A percentile compares a stretch with the other conserved stretches of the same genome.
These are phyloP conservation scores for Platycercus adscitus DNA, from an alignment of 2,113 vertebrate genomes.

Conservation along the genomic window DNA sequence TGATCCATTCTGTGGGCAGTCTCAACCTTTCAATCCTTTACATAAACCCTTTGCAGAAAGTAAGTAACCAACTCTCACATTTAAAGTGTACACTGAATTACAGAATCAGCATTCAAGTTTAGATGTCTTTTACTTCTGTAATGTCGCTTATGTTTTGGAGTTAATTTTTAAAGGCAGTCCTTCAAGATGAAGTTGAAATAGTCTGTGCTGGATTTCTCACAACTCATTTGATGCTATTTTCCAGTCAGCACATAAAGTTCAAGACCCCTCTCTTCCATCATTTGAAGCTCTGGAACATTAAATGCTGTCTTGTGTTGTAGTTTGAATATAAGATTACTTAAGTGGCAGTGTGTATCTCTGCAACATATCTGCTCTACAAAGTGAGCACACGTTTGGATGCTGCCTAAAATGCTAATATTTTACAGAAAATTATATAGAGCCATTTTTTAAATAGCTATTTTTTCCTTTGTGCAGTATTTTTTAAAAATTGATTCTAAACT, in stretches of 20 bases:
- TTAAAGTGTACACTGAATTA: not conserved
- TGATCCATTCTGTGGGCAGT: not conserved
- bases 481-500: conserved; percentile 2
- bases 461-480: conserved; percentile 23
- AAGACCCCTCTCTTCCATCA: conserved; percentile 23
- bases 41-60: not conserved
- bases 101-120: not conserved
- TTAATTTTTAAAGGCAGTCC: not conserved
- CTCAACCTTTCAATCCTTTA: not conserved
- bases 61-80: not conserved
- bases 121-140: not conserved
- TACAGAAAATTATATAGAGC: conserved; percentile 7
- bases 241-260: conserved; percentile 21
- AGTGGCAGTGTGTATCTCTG: conserved; percentile 11
- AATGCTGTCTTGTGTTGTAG: conserved; percentile 35
- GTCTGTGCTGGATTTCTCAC: not conserved
- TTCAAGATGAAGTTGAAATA: not conserved
- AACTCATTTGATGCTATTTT: conserved; percentile 6
- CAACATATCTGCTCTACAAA: conserved; percentile 50
- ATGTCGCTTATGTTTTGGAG: not conserved
- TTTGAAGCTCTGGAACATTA: conserved; percentile 53
- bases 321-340: conserved; percentile 31
- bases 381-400: not conserved
- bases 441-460: conserved; percentile 4
- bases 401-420: conserved; percentile 46